A percentile compares a stretch with the other conserved stretches of the same genome.
phyloP scores from a whole-genome alignment of 2,797 vertebrate genomes.

The Spinus olivaceus region DNA sequence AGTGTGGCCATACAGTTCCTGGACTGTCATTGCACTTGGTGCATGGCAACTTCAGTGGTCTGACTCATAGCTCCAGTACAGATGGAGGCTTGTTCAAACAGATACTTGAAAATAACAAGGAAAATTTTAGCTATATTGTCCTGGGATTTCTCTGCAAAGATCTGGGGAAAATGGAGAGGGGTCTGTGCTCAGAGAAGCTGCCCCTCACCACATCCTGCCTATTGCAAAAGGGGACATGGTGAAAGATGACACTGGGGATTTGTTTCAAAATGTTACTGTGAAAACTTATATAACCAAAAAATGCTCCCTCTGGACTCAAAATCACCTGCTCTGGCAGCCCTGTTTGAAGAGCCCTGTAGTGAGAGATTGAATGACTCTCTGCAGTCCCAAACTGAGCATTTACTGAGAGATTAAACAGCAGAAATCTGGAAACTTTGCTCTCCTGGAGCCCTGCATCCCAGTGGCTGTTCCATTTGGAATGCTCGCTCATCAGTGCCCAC shows the following conservation, averaged over 20 bases:
- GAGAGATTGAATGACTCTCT: background rate
- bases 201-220: background rate
- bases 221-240: background rate
- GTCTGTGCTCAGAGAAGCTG: background rate
- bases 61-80: background rate
- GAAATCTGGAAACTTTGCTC: background rate
- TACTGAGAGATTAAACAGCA: background rate
- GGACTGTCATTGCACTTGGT: background rate
- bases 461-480: background rate
- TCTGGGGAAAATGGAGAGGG: background rate
- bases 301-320: background rate
- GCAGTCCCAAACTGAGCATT: background rate
- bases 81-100: background rate
- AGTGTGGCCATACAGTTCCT: background rate
- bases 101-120: background rate
- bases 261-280: background rate
- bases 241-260: background rate
- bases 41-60: background rate
- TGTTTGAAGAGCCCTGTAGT: background rate
- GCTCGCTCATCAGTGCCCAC: background rate
- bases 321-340: background rate
- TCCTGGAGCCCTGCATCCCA: rapidly evolving
- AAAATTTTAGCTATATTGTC: background rate
- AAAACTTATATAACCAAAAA: background rate
- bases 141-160: background rate